These are phyloP conservation scores for Spinus pinus DNA, from an alignment of 2,797 vertebrate genomes.

Conservation along the genomic window DNA sequence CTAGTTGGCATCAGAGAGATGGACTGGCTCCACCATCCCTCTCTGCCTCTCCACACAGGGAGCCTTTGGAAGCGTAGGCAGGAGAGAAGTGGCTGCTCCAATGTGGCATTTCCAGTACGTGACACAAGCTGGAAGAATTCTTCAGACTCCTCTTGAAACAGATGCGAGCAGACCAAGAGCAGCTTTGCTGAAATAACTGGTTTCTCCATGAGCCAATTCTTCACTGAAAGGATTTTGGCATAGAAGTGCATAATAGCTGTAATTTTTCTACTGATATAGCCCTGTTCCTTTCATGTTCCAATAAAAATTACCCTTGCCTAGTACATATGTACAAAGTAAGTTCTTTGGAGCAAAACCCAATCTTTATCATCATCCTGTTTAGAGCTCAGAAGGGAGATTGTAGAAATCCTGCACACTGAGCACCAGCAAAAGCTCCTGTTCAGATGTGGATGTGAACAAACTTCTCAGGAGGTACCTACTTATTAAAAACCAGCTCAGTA, in stretches of 20 bases:
- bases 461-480: neutral
- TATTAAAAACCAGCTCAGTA: neutral
- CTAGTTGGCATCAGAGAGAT: neutral
- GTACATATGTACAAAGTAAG: neutral
- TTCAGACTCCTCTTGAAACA: neutral
- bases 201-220: neutral
- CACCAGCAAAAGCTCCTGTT: neutral
- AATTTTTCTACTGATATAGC: slow-evolving; percentile 15
- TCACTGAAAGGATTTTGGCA: neutral
- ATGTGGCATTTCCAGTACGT: neutral
- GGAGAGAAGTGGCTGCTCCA: neutral
- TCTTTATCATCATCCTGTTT: neutral
- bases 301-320: neutral
- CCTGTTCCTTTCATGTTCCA: neutral
- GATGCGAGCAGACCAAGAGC: neutral
- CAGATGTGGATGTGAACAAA: neutral
- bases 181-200: neutral
- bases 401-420: neutral
- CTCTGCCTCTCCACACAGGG: neutral
- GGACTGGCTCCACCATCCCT: neutral
- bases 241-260: neutral
- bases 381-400: too few relatives aligned
- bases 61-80: neutral
- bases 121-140: neutral
- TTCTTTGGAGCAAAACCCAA: neutral